Percentiles rank a stretch among this genome's conserved stretches.
Conservation (phyloP, 2,113 vertebrate genomes). For the Procavia capensis region DNA sequence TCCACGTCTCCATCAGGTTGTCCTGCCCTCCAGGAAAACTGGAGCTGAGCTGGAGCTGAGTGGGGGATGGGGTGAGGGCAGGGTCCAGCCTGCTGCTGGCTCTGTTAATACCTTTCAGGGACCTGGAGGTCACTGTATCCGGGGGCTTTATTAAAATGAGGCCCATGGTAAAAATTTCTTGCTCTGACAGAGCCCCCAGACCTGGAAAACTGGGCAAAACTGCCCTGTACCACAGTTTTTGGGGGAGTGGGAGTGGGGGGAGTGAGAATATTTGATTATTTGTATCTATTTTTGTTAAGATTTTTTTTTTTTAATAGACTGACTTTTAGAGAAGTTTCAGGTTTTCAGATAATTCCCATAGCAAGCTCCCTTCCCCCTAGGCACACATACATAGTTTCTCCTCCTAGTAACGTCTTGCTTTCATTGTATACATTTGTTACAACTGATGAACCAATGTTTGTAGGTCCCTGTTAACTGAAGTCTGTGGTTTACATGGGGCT, state of each 20-base stretch:
- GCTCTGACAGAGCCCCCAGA: not conserved
- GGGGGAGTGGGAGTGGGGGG: too few relatives aligned
- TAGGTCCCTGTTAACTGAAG: not conserved
- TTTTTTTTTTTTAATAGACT: not conserved
- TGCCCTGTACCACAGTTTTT: not conserved
- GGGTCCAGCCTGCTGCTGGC: not conserved
- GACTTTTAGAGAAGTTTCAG: not conserved
- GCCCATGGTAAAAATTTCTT: not conserved
- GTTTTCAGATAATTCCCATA: not conserved
- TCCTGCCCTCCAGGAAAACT: slow-evolving; percentile 71
- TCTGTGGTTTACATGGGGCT: not conserved
- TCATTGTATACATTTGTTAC: not conserved
- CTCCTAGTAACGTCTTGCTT: not conserved
- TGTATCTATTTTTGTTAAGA: slow-evolving; percentile 13
- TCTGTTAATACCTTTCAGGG: slow-evolving; percentile 39
- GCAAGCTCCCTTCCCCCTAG: not conserved
- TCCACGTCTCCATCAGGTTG: slow-evolving; percentile 68
- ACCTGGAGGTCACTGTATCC: slow-evolving; percentile 19
- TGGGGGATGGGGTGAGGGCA: not conserved
- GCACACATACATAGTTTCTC: not conserved
- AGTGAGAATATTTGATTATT: slow-evolving; percentile 57
- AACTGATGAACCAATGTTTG: not conserved
- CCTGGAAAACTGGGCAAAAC: not conserved
- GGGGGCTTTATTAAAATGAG: slow-evolving; percentile 38
- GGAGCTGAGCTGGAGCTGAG: not conserved